Evolutionary conservation across 30 jellyfish, hydroid and myxozoan species (phyloP), one percentile per base, ranked within the genome.

Genomic region (Aurelia coerulea): DNA sequence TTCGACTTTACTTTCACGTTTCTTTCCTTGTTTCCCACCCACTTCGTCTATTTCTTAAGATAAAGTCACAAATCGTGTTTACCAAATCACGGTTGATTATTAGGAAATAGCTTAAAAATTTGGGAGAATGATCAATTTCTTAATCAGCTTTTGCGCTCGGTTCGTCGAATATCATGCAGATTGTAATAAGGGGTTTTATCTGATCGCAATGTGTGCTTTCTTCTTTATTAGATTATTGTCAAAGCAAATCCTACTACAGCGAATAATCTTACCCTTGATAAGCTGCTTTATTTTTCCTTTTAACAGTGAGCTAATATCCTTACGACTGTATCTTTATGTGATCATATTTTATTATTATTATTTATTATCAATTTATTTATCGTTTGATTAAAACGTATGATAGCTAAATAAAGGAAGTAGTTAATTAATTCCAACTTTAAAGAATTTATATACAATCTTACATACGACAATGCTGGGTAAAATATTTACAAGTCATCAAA

Each of bases 91-190:
- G 50, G 77, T 46, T 58, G 70, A 56, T 68, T 64, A 65, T 64
- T 62, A 42, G 73, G 62, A 83, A 70, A 70, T 73, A 83, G 92
- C 92, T 83, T 71, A 83, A 50, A 42, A 42, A 54, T 65, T 65
- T 68, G 56, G 84, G 59, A 63, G 67, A 18, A 18, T 63, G 52
- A 60, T 52, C 74, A 37, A 74, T 79, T 66, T 79, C 32, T 65
- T 41, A 79, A 63, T 65, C 80, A 56, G 80, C 79, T 18, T 79
- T 62, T 65, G 37, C 67, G 54, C 46, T 65, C 37, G 12, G 50
- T n/a, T 65, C 23, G 66, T 56, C 31, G 73, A 75, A 29, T 75
- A 75, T 52, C 73, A 39, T 75, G 73, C 18, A 75, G 64, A 75
- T 56, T 33, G 23, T 75, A 67, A 19, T 42, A 73, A 65, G 14